Base-by-base conservation (phyloP, 2,888 invertebrate species). In the Ophion costatus region DNA sequence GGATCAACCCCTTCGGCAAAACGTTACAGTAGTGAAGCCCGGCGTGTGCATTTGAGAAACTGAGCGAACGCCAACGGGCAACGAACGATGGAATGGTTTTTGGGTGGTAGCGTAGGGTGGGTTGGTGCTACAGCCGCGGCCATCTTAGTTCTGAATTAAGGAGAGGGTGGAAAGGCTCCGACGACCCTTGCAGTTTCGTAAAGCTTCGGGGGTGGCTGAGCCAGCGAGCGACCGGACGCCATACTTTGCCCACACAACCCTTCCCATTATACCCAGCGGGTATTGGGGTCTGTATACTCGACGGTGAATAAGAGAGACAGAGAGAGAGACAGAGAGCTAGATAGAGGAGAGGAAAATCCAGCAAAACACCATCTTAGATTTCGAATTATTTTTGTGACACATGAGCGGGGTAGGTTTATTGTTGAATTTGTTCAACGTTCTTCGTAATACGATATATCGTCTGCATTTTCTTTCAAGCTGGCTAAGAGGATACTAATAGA, bases 101-200 rank as follows among this genome's bases (percentile, higher is more conserved):
- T n/a, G 45, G 59, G 45, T 29, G 51, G 67, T 67, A 84, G 84
- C 77, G 71, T 59, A 56, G 70, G 66, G 17, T 64, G 81, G 80
- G 63, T 78, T 20, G 77, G 77, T 77, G 59, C 70, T 59, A 79
- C 82, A 78, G 73, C 74, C 66, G 87, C 82, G 88, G 91, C 93
- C 93, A 93, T 93, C 93, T 93, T 93, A 93, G 92, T 93, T 91
- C 90, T 88, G 91, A 92, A 92, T 92, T 93, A 93, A 93, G 93
- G 91, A 92, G 90, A 90, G 93, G 93, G 91, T 90, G 91, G 89
- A 74, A 86, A 83, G 87, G 90, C 90, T 88, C 87, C 84, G 86
- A 78, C 82, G 82, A 88, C 82, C 85, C 85, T 83, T 85, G 85
- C 85, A 85, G 85, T 83, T 85, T 83, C 82, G 86, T 71, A 87